Conservation (phyloP, 2,797 vertebrate species). For the Discoglossus pictus region DNA sequence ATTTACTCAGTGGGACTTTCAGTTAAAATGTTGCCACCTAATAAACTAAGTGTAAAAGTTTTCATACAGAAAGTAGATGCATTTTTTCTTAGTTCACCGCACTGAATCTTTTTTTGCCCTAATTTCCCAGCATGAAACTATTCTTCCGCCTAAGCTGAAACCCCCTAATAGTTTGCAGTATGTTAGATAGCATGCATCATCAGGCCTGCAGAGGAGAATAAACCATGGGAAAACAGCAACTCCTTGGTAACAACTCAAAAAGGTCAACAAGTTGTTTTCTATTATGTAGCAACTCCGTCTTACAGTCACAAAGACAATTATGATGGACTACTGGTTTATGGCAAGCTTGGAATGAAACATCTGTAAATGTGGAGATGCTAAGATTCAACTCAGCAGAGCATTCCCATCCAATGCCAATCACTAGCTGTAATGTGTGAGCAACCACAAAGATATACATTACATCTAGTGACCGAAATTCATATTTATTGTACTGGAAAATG, state of each 20-base stretch:
- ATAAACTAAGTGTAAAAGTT: too few relatives aligned
- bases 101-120: constrained; percentile 13
- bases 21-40: too few relatives aligned
- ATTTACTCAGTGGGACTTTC: too few relatives aligned
- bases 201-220: constrained; percentile 2
- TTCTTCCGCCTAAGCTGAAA: constrained; percentile 4
- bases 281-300: neutral
- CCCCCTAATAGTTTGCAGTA: neutral
- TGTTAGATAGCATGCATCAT: constrained; percentile 3
- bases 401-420: constrained; percentile 38
- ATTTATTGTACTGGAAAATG: constrained; percentile 42
- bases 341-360: constrained; percentile 15
- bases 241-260: constrained; percentile 18
- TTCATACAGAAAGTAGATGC: too few relatives aligned
- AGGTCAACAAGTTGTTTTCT: constrained; percentile 5
- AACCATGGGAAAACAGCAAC: constrained; percentile 34
- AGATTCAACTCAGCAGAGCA: constrained; percentile 4
- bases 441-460: constrained; percentile 42
- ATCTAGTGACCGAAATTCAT: constrained; percentile 29
- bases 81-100: too few relatives aligned
- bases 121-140: constrained; percentile 20
- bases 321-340: constrained; percentile 11
- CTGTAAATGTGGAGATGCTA: constrained; percentile 24
- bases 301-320: constrained; percentile 6
- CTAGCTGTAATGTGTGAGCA: constrained; percentile 41